Conservation (phyloP, 2,113 vertebrate genomes). For the Ptyas mucosa region DNA sequence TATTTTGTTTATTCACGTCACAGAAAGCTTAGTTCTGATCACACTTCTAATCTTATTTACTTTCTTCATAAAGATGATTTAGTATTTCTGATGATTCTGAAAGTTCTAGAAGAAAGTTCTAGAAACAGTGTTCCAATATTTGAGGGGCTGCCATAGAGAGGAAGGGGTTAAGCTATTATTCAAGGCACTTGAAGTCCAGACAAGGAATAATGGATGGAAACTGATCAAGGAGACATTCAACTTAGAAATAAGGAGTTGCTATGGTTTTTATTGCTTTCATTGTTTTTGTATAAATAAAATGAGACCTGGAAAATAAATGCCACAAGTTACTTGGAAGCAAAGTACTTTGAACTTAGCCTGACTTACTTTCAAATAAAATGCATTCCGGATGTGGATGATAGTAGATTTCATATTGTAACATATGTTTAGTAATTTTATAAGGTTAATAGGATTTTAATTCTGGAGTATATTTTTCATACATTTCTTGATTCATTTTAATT, state of each 20-base stretch:
- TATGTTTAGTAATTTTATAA: not conserved
- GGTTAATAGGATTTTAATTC: conserved; percentile 1
- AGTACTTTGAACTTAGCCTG: not conserved
- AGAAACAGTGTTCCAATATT: not conserved
- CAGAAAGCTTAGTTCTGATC: not conserved
- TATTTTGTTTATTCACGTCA: not conserved
- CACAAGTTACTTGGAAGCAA: not conserved
- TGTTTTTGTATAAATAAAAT: not conserved
- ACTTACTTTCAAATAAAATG: not conserved
- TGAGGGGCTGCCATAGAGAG: too few species aligned
- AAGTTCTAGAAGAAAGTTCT: not conserved
- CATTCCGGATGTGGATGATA: not conserved
- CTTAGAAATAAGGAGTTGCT: not conserved
- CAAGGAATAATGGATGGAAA: too few species aligned
- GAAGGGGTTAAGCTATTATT: too few species aligned
- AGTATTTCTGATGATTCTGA: not conserved
- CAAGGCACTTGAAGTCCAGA: too few species aligned
- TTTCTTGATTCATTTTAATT: not conserved
- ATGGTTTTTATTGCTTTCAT: too few species aligned
- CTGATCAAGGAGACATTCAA: too few species aligned
- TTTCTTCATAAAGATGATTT: not conserved
- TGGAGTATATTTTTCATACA: not conserved
- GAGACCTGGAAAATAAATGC: not conserved
- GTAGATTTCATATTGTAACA: not conserved
- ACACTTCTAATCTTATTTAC: not conserved